Evolutionary conservation across 2,797 vertebrate species (phyloP), one percentile per base, ranked within the genome.

Genomic region (Silurus aristotelis): DNA sequence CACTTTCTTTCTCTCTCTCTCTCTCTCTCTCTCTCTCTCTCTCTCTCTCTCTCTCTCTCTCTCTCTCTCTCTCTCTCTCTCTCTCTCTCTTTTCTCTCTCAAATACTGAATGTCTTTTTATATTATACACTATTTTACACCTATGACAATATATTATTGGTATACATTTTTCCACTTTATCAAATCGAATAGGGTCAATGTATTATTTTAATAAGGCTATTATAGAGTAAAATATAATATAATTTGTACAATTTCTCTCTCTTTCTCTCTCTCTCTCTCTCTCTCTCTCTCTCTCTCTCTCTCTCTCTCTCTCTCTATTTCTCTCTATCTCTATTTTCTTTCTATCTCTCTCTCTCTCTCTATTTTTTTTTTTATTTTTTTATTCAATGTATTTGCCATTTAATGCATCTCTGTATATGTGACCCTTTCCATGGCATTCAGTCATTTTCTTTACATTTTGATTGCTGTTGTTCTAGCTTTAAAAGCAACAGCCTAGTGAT

Each of bases 391-490:
- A 83, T 85, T 89, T 80, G 75, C 15, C 80, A 71, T 82, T 92
- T 87, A 87, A 87, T 83, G 89, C 85, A 88, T 91, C 89, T 92
- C 88, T 87, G 38, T 86, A 64, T 84, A 91, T 88, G 87, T 87
- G 91, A 92, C 91, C 92, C 91, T 93, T 94, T 91, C 89, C 87
- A 89, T 94, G 94, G 94, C 93, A 91, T n/a, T n/a, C n/a, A n/a
- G n/a, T n/a, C n/a, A n/a, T 90, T 93, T 87, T 92, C 90, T 85
- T 82, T 78, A 63, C 31, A 79, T 78, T 61, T 78, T 61, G 12
- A 73, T 71, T 85, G 80, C 87, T 91, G 86, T 91, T 92, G 91
- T 91, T 90, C 87, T 90, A 92, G 92, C 90, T 92, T 94, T 84
- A 92, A 93, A 83, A 82, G 88, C 90, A 92, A 89, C 22, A 91